Evolutionary conservation across 2,888 invertebrate genomes (phyloP), one percentile per base, ranked within the genome.

Genomic region (Alloscopus bannaensis): DNA sequence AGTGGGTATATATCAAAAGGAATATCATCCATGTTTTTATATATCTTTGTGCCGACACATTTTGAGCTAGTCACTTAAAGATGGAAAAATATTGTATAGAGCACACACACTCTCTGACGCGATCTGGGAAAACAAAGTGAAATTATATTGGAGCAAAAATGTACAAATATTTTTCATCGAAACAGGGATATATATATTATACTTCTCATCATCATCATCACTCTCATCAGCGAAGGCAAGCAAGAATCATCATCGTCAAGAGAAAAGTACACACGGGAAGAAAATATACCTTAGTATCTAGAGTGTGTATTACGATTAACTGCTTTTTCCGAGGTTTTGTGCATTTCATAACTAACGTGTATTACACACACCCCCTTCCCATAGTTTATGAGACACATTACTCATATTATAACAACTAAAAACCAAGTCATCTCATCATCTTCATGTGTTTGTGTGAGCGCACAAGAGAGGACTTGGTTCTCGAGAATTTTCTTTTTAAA

Each of bases 381-480:
- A 83, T 84, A 83, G 73, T 83, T 83, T 84, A 84, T 84, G 82
- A 80, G 70, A 66, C 59, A 70, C 66, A 82, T 84, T 81, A 84
- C 69, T 84, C 81, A 84, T 78, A 79, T 77, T 68, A 81, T 75
- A 77, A 81, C 68, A 80, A 70, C 70, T 50, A 71, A 78, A 71
- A 65, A 75, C 66, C 75, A 22, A 75, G 60, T 76, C 76, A 76
- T 76, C 68, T 68, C 60, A 26, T 28, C 36, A 57, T 57, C 70
- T 36, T 66, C 73, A 28, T 65, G 11, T 64, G 4, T 52, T n/a
- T n/a, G n/a, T n/a, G n/a, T n/a, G n/a, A n/a, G n/a, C n/a, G n/a
- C n/a, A n/a, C n/a, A n/a, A n/a, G n/a, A n/a, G n/a, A n/a, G n/a
- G n/a, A n/a, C n/a, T n/a, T n/a, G n/a, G n/a, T n/a, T n/a, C n/a